Evolutionary conservation across 2,797 vertebrate species (phyloP).

Genomic region (Necrosyrtes monachus): DNA sequence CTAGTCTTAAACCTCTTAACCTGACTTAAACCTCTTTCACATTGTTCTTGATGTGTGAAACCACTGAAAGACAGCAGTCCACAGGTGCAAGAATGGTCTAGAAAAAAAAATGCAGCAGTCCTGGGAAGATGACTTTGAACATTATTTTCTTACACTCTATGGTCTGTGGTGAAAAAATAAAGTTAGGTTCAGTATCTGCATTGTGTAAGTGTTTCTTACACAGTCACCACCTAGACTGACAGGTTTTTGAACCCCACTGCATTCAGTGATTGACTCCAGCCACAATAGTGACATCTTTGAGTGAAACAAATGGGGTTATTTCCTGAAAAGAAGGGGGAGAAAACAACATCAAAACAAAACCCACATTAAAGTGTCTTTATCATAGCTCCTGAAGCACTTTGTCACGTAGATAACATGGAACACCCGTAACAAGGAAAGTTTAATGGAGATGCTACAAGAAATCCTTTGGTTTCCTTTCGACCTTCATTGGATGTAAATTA

Average conservation of each 20-base stretch:
- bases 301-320: neutral
- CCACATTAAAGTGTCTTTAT: neutral
- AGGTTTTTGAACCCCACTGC: neutral
- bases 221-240: neutral
- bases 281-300: neutral
- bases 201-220: neutral
- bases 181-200: neutral
- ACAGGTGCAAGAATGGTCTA: neutral
- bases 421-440: neutral
- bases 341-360: accelerated
- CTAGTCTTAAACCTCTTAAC: neutral
- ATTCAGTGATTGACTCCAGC: neutral
- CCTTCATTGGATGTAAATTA: neutral
- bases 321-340: neutral
- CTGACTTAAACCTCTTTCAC: neutral
- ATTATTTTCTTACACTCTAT: neutral
- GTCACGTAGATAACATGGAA: neutral
- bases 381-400: neutral
- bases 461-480: neutral
- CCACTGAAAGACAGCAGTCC: neutral
- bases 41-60: neutral
- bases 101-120: neutral
- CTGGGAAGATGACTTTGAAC: neutral
- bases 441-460: neutral
- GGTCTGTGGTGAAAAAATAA: neutral